Conservation (phyloP, 1,140 invertebrate genomes). For the Thalassaphorura encarpata region DNA sequence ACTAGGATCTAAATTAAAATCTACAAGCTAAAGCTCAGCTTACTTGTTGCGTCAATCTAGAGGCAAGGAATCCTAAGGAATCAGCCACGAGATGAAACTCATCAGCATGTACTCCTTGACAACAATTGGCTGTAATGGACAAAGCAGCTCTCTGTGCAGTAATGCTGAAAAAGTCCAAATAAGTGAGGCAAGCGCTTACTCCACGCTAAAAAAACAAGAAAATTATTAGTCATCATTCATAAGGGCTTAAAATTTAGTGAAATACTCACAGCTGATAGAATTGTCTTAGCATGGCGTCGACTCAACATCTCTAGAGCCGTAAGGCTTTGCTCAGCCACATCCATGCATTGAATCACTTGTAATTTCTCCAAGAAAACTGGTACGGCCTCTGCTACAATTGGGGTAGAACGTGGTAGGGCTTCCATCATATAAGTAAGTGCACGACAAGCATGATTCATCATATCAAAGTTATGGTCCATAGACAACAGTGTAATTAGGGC, state of each 20-base stretch:
- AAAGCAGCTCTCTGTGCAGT: slow-evolving; percentile 89
- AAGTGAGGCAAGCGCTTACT: slow-evolving; percentile 87
- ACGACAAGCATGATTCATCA: slow-evolving; percentile 98
- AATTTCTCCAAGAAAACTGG: slow-evolving; percentile 92
- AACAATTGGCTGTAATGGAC: slow-evolving; percentile 93
- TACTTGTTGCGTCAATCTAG: slow-evolving; percentile 73
- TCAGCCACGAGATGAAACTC: slow-evolving; percentile 88
- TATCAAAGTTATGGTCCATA: slow-evolving; percentile 98
- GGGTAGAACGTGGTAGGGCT: slow-evolving; percentile 87
- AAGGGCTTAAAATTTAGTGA: slow-evolving; percentile 4
- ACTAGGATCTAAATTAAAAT: background rate
- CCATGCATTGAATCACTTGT: slow-evolving; percentile 97
- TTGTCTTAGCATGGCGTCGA: slow-evolving; percentile 88
- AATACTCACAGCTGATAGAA: slow-evolving; percentile 73
- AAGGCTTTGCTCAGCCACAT: slow-evolving; percentile 93
- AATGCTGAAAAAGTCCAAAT: slow-evolving; percentile 95
- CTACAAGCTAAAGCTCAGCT: slow-evolving; percentile 2
- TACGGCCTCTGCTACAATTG: slow-evolving; percentile 92
- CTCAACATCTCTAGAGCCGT: slow-evolving; percentile 95
- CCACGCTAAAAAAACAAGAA: slow-evolving; percentile 57
- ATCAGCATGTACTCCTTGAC: slow-evolving; percentile 81
- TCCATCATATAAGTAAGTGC: slow-evolving; percentile 99
- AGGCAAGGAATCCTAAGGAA: slow-evolving; percentile 74
- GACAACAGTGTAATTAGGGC: slow-evolving; percentile 76
- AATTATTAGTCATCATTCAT: background rate